These are phyloP conservation scores for Xenentodon cancila DNA, from an alignment of 2,797 vertebrate genomes.

Conservation along the genomic window DNA sequence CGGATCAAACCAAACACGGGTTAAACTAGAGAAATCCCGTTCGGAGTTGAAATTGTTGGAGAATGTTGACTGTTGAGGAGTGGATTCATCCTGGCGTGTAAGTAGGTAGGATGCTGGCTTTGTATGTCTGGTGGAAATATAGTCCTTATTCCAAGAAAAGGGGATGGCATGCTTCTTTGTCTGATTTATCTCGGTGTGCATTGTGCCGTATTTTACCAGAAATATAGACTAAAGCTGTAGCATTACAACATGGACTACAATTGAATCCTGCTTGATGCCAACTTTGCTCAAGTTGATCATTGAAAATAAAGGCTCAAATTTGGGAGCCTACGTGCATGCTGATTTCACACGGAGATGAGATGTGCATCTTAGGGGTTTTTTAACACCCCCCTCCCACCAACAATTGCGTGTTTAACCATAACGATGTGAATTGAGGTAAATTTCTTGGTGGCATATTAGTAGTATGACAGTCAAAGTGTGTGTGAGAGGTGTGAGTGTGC, in stretches of 20 bases:
- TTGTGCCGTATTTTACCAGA: not conserved
- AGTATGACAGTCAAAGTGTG: conserved; percentile 2
- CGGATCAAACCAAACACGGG: not conserved
- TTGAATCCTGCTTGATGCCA: not conserved
- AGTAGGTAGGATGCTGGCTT: conserved; percentile 61
- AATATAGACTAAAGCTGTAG: not conserved
- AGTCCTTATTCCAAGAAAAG: too few species aligned
- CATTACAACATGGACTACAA: not conserved
- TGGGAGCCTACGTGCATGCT: too few species aligned
- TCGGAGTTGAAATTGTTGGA: conserved; percentile 32
- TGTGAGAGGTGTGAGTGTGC: not conserved
- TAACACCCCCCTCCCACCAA: too few species aligned
- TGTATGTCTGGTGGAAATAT: not conserved
- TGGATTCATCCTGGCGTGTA: conserved; percentile 52
- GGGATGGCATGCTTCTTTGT: not conserved
- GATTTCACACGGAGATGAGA: too few species aligned
- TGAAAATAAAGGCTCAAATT: not conserved
- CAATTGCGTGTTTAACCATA: too few species aligned
- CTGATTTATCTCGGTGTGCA: not conserved
- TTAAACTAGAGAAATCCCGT: not conserved
- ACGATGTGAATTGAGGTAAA: conserved; percentile 8
- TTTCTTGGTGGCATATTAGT: not conserved
- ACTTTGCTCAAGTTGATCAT: conserved; percentile 31
- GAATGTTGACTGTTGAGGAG: conserved; percentile 32
- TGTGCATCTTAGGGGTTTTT: too few species aligned